Percentiles rank a stretch among this genome's conserved stretches.
These are phyloP conservation scores for Poeciliopsis occidentalis DNA, from an alignment of 2,113 vertebrate genomes.

Conservation along the genomic window DNA sequence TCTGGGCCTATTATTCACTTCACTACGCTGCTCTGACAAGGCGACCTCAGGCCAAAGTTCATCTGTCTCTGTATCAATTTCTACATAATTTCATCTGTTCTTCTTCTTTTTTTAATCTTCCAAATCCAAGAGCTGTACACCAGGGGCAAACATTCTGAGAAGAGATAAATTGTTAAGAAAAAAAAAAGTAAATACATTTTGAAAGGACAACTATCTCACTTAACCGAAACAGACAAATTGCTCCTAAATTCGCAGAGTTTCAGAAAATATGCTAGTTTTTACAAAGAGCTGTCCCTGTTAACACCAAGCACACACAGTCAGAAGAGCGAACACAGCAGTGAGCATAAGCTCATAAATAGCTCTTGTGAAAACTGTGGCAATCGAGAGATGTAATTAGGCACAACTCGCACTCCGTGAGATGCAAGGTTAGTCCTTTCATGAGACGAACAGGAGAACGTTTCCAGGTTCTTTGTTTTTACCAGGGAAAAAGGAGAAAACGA, in stretches of 20 bases:
- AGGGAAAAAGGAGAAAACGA: neutral
- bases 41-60: neutral
- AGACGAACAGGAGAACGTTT: slow-evolving; percentile 13
- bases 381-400: slow-evolving; percentile 11
- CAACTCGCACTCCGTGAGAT: neutral
- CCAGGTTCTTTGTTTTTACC: neutral
- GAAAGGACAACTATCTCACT: neutral
- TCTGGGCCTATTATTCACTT: no score
- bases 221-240: neutral
- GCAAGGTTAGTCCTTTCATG: slow-evolving; percentile 8
- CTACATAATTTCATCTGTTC: no score
- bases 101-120: neutral
- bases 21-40: neutral
- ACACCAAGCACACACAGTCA: neutral
- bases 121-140: neutral
- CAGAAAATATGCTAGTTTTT: slow-evolving; percentile 8
- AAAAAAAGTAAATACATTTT: neutral
- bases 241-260: neutral
- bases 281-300: neutral
- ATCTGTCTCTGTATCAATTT: neutral
- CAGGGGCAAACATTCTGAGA: neutral
- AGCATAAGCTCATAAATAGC: slow-evolving; percentile 3
- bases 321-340: neutral
- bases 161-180: neutral
- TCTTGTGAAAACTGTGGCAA: neutral